Percentiles rank a stretch among this genome's conserved stretches.
Conservation (phyloP, 2,888 invertebrate genomes). For the Hemaris fuciformis region DNA sequence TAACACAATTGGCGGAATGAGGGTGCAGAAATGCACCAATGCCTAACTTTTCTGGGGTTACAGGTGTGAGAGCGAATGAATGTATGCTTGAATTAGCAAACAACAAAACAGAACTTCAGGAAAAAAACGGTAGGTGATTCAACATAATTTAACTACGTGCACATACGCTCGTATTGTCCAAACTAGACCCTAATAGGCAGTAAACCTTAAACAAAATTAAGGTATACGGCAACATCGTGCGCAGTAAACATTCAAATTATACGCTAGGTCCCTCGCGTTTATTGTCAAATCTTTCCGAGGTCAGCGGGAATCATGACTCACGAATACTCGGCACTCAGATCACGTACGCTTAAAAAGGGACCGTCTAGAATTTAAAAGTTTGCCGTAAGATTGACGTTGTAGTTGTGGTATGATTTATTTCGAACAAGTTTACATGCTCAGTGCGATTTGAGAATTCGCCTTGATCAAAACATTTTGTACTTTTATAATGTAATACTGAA, state of each 20-base stretch:
- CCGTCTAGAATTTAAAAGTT: conserved; percentile 35
- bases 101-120: not conserved
- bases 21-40: too few species aligned
- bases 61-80: too few species aligned
- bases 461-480: too few species aligned
- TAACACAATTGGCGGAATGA: too few species aligned
- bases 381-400: conserved; percentile 6
- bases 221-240: conserved; percentile 27
- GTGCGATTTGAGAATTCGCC: not conserved
- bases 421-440: not conserved
- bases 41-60: too few species aligned
- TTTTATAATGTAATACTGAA: too few species aligned
- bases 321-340: conserved; percentile 43
- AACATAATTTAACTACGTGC: not conserved
- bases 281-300: conserved; percentile 46
- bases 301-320: conserved; percentile 39
- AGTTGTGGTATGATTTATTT: conserved; percentile 6
- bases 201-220: conserved; percentile 37
- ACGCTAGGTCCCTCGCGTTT: conserved; percentile 33
- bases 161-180: not conserved
- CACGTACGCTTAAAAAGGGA: conserved; percentile 42
- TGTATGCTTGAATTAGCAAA: not conserved
- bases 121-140: conserved; percentile 18
- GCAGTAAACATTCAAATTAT: conserved; percentile 48
- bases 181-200: conserved; percentile 15